Percentiles rank a stretch among this genome's conserved stretches.
Evolutionary conservation across 1,140 invertebrate genomes (phyloP).

Genomic region (Drosophila dunni): DNA sequence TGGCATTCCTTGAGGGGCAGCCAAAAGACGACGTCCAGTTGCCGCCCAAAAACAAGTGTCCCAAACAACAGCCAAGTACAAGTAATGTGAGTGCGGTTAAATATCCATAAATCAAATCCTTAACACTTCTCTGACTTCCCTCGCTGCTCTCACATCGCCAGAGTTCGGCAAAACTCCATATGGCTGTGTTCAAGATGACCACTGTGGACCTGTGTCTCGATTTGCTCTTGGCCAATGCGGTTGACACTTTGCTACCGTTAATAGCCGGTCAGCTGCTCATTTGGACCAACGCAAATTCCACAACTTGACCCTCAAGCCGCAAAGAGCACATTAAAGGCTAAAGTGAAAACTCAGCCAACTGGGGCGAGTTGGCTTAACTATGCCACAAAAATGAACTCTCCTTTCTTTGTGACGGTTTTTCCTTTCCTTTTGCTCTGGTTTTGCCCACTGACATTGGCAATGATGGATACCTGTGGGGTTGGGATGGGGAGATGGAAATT

Average conservation of each 20-base stretch:
- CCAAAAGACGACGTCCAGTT: slow-evolving; percentile 54
- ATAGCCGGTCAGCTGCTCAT: slow-evolving; percentile 55
- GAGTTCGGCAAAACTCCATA: slow-evolving; percentile 4
- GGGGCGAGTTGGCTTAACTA: slow-evolving; percentile 30
- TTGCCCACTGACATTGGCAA: slow-evolving; percentile 1
- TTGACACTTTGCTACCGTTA: slow-evolving; percentile 76
- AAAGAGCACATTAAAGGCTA: slow-evolving; percentile 77
- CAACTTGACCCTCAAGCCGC: slow-evolving; percentile 75
- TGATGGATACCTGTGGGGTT: background rate
- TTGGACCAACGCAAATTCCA: slow-evolving; percentile 58
- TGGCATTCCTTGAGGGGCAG: slow-evolving; percentile 55
- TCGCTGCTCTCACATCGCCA: background rate
- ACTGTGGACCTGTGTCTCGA: slow-evolving; percentile 45
- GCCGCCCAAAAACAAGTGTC: slow-evolving; percentile 56
- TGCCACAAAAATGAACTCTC: slow-evolving; percentile 53
- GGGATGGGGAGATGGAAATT: background rate
- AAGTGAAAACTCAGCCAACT: slow-evolving; percentile 73
- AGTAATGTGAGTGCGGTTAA: slow-evolving; percentile 80
- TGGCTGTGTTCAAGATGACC: slow-evolving; percentile 67
- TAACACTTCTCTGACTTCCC: slow-evolving; percentile 36
- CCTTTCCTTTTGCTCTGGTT: background rate
- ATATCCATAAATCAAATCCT: slow-evolving; percentile 82
- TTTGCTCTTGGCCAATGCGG: slow-evolving; percentile 67
- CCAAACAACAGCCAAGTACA: slow-evolving; percentile 52
- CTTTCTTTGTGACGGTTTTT: slow-evolving; percentile 4